Evolutionary conservation across 2,113 vertebrate genomes (phyloP).

Genomic region (Hippocampus abdominalis): DNA sequence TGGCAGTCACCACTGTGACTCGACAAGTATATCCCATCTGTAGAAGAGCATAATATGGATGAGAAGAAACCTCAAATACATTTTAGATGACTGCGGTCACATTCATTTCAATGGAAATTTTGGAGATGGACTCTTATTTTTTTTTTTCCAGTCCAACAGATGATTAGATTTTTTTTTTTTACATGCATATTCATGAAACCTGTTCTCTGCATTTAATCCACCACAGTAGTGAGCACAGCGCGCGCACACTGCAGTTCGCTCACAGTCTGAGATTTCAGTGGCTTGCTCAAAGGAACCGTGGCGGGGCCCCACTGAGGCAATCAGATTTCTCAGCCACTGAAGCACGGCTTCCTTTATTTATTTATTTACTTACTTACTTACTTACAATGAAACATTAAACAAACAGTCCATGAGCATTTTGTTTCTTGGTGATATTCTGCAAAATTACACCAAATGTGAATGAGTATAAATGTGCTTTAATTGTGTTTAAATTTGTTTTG

Average conservation of each 20-base stretch:
- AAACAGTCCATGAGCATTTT: neutral
- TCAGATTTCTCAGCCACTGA: neutral
- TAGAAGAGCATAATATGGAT: neutral
- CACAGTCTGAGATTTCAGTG: neutral
- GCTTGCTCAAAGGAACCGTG: neutral
- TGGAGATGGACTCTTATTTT: neutral
- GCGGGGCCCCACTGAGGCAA: neutral
- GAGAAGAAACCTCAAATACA: neutral
- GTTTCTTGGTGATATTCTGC: neutral
- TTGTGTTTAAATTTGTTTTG: neutral
- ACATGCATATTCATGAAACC: neutral
- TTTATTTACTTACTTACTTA: neutral
- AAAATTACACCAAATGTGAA: neutral
- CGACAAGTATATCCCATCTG: neutral
- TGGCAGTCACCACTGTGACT: slow-evolving; percentile 2
- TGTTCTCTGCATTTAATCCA: neutral
- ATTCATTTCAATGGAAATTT: neutral
- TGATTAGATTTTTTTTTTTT: neutral
- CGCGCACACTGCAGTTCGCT: neutral
- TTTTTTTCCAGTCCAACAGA: neutral
- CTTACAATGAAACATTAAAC: neutral
- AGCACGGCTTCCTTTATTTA: neutral
- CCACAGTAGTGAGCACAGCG: neutral
- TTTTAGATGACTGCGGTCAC: neutral
- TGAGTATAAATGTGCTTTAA: neutral